Conservation (phyloP, 2,888 invertebrate species). For the Stenolophus ochropezus region DNA sequence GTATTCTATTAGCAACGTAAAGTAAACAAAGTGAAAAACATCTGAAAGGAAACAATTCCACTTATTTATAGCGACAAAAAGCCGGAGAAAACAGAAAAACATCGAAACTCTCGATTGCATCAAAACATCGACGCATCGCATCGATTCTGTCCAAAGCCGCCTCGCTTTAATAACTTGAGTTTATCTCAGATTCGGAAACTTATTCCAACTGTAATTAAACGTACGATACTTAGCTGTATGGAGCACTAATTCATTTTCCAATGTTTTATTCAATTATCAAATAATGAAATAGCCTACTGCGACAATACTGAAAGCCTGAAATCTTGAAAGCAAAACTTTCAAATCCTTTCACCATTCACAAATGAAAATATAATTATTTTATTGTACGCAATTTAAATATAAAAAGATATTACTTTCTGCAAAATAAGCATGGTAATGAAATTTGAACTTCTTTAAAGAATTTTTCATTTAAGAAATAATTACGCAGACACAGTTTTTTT, state of each 20-base stretch:
- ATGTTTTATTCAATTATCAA: constrained; percentile 39
- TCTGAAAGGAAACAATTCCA: constrained; percentile 29
- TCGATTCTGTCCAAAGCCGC: background rate
- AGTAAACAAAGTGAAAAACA: constrained; percentile 29
- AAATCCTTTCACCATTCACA: background rate
- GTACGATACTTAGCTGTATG: background rate
- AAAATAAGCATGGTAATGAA: too few relatives aligned
- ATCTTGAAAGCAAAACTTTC: background rate
- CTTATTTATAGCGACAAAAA: constrained; percentile 39
- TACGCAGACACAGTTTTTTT: too few relatives aligned
- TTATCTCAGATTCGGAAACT: constrained; percentile 15
- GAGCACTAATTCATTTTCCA: constrained; percentile 31
- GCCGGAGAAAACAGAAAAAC: constrained; percentile 23
- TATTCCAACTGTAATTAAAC: constrained; percentile 36
- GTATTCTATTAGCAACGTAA: constrained; percentile 12
- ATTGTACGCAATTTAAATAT: background rate
- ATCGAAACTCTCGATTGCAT: constrained; percentile 20
- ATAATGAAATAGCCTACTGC: constrained; percentile 20
- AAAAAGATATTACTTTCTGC: background rate
- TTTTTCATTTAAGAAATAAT: too few relatives aligned
- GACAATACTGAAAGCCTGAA: background rate
- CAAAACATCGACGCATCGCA: constrained; percentile 25
- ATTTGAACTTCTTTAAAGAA: too few relatives aligned
- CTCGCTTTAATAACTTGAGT: background rate
- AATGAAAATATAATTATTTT: background rate